Base-by-base conservation (phyloP, 1,140 invertebrate genomes). In the Zaprionus tsacasi region DNA sequence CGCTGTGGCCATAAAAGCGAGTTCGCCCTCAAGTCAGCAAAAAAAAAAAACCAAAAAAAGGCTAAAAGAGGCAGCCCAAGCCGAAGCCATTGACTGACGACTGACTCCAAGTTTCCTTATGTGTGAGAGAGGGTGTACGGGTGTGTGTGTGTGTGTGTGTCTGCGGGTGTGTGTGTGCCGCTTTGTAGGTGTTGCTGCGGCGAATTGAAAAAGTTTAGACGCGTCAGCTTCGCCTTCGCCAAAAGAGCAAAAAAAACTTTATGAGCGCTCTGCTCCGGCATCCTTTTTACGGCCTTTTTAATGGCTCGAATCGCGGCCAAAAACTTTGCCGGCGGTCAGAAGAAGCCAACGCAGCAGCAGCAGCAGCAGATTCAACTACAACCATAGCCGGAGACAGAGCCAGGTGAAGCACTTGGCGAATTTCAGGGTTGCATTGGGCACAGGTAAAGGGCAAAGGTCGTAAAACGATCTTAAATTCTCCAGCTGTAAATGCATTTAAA, bases 181-280 rank as follows among this genome's bases (percentile, higher is more conserved):
- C 45, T 64, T 66, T 79, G 71, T 82, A 87, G 79, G 79, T 87
- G 82, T 82, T 82, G 72, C 83, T 70, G 77, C 63, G 75, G 67
- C 80, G 83, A 88, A 89, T 88, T 88, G 83, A 88, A 88, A 83
- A 88, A 88, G 81, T 88, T 89, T 88, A 83, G 83, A 73, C 74
- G 17, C 70, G 80, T 68, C 67, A 66, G 50, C 52, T 65, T 65
- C 54, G 3, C 36, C 70, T 48, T 55, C 11, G 38, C 15, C 15
- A 25, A 17, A 17, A 48, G 38, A 56, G 6, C 17, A 56, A 58
- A 48, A 54, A 60, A 86, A 87, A 89, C 72, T 89, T 89, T 89
- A 88, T 61, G 80, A 78, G 85, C 81, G 21, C 50, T 64, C 67
- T 63, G 54, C 50, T 64, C 67, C 70, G 54, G 38, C 65, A 80